Conservation (phyloP, 2,888 invertebrate species). For the Onchidella celtica region DNA sequence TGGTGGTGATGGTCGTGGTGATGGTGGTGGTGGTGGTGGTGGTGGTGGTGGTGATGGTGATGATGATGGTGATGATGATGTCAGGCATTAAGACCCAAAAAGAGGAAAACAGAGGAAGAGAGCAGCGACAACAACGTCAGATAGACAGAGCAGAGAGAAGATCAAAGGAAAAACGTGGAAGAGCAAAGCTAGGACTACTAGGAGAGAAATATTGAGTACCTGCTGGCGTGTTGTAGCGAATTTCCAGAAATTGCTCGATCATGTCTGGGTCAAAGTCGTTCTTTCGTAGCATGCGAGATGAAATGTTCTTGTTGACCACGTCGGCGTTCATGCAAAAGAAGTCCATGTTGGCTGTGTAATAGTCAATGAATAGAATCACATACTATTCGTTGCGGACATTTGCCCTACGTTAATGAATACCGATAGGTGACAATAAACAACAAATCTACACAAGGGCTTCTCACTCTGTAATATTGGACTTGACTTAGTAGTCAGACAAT, state of each 20-base stretch:
- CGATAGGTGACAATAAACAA: no score
- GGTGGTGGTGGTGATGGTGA: not conserved
- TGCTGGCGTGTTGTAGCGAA: constrained; percentile 27
- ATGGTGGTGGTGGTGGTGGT: not conserved
- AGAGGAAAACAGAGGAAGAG: not conserved
- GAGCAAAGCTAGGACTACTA: no score
- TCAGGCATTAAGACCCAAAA: not conserved
- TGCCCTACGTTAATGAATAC: no score
- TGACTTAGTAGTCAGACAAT: no score
- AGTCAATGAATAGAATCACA: no score
- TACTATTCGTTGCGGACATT: no score
- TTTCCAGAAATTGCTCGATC: constrained; percentile 18
- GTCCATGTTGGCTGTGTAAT: constrained; percentile 23
- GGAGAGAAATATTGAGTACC: not conserved
- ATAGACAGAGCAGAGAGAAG: no score
- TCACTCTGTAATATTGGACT: no score
- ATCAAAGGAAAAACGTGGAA: no score
- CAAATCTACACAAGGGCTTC: no score
- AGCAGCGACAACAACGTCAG: no score
- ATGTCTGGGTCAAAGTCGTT: not conserved
- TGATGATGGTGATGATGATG: no score
- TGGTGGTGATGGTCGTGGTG: not conserved
- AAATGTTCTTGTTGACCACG: not conserved
- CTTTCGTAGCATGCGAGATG: not conserved
- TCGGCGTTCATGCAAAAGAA: constrained; percentile 19